A percentile compares a stretch with the other conserved stretches of the same genome.
These are phyloP conservation scores for Peucedramus taeniatus DNA, from an alignment of 2,113 vertebrate genomes.

Conservation along the genomic window DNA sequence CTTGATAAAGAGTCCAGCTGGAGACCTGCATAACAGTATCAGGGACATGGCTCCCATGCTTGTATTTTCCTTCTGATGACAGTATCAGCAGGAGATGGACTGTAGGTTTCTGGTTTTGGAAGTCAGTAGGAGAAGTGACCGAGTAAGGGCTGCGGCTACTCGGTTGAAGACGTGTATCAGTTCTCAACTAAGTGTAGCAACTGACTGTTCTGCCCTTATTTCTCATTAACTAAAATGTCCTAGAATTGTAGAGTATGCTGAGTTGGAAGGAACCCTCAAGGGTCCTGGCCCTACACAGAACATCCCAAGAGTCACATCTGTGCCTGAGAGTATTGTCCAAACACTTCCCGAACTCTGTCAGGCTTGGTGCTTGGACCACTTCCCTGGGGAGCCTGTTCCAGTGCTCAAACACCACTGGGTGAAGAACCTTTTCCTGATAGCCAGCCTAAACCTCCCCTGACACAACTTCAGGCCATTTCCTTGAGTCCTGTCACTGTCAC, in stretches of 20 bases:
- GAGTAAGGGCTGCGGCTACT: not conserved
- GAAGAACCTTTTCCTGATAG: accelerated
- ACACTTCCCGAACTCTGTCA: not conserved
- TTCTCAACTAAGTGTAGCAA: not conserved
- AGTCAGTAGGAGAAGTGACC: not conserved
- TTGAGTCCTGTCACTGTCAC: not conserved
- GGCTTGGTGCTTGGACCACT: not conserved
- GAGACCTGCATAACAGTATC: not conserved
- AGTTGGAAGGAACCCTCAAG: not conserved
- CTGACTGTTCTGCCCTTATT: not conserved
- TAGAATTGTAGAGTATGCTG: not conserved
- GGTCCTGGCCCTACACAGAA: not conserved
- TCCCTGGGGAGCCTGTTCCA: not conserved
- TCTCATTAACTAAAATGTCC: not conserved
- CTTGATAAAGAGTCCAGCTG: not conserved
- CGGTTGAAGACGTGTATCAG: not conserved
- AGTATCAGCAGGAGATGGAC: not conserved
- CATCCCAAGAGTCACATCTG: not conserved
- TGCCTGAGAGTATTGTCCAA: not conserved
- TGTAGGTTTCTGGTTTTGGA: not conserved
- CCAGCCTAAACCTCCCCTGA: accelerated
- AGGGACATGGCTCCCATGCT: not conserved
- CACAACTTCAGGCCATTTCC: not conserved
- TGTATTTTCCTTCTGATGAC: not conserved
- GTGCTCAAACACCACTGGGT: accelerated